These are phyloP conservation scores for Pantherophis vulpinus DNA, from an alignment of 2,797 vertebrate genomes.

Conservation along the genomic window DNA sequence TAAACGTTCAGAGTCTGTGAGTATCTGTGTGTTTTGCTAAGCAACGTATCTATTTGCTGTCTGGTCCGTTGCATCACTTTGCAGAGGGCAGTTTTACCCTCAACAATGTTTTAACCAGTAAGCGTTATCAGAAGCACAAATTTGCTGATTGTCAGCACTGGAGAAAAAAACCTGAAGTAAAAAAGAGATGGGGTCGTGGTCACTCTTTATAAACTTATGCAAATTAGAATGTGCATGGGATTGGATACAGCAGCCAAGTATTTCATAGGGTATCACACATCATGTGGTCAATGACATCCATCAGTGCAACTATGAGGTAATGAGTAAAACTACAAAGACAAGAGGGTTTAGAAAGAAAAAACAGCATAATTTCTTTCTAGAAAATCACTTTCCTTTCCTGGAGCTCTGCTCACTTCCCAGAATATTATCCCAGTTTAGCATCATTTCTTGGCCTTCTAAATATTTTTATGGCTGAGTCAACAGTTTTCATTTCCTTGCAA, in stretches of 20 bases:
- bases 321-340: not conserved
- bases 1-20: no score
- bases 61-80: no score
- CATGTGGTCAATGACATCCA: not conserved
- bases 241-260: not conserved
- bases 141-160: not conserved
- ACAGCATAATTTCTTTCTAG: not conserved
- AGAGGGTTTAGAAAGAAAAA: not conserved
- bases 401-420: not conserved
- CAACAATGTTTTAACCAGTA: not conserved
- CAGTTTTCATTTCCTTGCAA: not conserved
- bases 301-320: not conserved
- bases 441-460: not conserved
- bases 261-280: not conserved
- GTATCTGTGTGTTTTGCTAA: no score
- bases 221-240: not conserved
- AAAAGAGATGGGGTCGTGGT: not conserved
- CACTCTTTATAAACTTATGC: not conserved
- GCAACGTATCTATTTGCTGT: no score
- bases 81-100: no score
- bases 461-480: not conserved
- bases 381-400: not conserved
- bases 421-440: not conserved
- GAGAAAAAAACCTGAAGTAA: not conserved
- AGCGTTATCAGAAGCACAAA: not conserved